Conservation (phyloP, 2,888 invertebrate species). For the Sinhomidia bicolor region DNA sequence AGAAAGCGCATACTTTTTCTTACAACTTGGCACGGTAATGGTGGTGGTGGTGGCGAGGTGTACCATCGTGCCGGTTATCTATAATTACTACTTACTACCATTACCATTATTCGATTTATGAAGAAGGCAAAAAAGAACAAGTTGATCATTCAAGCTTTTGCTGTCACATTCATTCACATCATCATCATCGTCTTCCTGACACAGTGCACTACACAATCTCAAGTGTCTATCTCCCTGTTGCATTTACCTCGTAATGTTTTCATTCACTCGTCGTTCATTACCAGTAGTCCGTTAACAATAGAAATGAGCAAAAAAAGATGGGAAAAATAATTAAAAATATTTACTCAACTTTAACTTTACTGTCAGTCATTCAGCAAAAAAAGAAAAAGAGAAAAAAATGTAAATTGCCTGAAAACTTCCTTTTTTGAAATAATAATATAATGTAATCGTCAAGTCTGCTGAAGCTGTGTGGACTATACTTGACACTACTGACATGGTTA, state of each 20-base stretch:
- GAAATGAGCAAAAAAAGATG: neutral
- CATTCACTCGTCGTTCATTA: conserved; percentile 43
- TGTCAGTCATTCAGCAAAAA: neutral
- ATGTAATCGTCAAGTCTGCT: neutral
- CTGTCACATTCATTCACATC: conserved; percentile 18
- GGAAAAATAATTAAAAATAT: conserved; percentile 45
- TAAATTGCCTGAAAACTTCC: conserved; percentile 55
- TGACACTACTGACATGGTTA: neutral
- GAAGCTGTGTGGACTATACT: neutral
- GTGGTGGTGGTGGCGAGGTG: neutral
- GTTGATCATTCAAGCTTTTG: neutral
- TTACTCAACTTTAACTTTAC: conserved; percentile 24
- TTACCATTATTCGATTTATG: neutral
- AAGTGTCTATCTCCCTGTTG: neutral
- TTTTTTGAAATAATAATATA: conserved; percentile 36
- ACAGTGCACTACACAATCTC: conserved; percentile 30
- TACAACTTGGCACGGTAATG: neutral
- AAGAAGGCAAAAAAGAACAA: neutral
- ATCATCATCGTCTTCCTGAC: conserved; percentile 29
- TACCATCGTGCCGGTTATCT: neutral
- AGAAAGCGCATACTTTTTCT: no score
- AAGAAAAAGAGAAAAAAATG: conserved; percentile 42
- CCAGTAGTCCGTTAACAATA: conserved; percentile 1
- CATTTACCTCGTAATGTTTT: conserved; percentile 6
- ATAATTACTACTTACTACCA: neutral